Percentiles rank a stretch among this genome's conserved stretches.
phyloP scores from a whole-genome alignment of 2,888 invertebrate species.

The Drosophila algonquin region DNA sequence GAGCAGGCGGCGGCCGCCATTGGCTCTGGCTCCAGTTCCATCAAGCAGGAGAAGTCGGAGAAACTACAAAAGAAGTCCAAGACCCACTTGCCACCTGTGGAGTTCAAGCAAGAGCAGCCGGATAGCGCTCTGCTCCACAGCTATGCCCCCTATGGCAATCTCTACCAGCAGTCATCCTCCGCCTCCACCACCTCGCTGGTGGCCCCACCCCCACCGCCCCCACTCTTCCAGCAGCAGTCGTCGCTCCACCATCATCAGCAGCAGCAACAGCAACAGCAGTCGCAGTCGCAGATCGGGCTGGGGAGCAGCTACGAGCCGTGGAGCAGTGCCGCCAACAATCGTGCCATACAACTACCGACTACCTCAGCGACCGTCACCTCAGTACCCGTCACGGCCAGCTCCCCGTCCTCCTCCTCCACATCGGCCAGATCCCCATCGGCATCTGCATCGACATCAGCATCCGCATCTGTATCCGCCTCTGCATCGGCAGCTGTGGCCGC shows the following conservation, averaged over 20 bases:
- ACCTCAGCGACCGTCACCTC: constrained; percentile 59
- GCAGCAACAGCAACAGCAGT: constrained; percentile 30
- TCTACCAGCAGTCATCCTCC: constrained; percentile 68
- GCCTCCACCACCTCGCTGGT: not conserved
- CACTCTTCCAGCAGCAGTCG: constrained; percentile 66
- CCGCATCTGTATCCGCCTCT: constrained; percentile 10
- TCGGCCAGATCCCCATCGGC: constrained; percentile 62
- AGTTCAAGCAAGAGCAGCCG: constrained; percentile 77
- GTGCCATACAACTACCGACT: constrained; percentile 66
- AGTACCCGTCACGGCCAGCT: constrained; percentile 45
- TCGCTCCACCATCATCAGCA: constrained; percentile 32
- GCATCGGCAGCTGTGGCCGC: constrained; percentile 22
- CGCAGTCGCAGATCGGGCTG: not conserved
- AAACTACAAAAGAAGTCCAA: constrained; percentile 40
- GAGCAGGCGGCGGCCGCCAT: constrained; percentile 57
- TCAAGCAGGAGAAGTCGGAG: constrained; percentile 68
- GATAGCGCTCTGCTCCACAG: constrained; percentile 48
- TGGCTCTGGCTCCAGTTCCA: constrained; percentile 5
- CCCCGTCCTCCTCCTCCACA: constrained; percentile 11
- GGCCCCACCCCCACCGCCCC: constrained; percentile 50
- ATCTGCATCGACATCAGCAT: constrained; percentile 46
- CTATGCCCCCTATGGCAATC: constrained; percentile 70
- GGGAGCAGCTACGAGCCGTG: constrained; percentile 44
- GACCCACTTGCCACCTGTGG: constrained; percentile 40
- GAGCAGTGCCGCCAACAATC: constrained; percentile 38